phyloP scores from a whole-genome alignment of 2,888 invertebrate genomes.

The Acrobeloides nanus region DNA sequence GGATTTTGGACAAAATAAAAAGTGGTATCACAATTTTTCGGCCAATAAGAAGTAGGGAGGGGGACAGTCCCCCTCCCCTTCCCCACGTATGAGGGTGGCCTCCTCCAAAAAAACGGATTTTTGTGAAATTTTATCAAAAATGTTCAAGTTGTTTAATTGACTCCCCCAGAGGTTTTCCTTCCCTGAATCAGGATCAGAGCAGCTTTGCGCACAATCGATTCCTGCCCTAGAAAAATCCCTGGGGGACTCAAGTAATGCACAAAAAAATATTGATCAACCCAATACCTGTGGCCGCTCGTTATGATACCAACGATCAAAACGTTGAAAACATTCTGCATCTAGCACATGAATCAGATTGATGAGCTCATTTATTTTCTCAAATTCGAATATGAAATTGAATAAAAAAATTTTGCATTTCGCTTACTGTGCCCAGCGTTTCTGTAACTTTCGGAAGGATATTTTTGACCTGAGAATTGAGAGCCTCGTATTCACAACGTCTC shows the following conservation, averaged over 20 bases:
- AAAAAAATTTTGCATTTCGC: conserved; percentile 3
- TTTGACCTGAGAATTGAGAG: conserved; percentile 43
- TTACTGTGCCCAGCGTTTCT: conserved; percentile 26
- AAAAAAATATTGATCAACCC: neutral
- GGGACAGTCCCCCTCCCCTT: too few species aligned
- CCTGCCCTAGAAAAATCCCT: too few species aligned
- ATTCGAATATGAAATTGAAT: neutral
- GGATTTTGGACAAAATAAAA: too few species aligned
- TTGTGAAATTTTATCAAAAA: too few species aligned
- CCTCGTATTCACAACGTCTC: conserved; percentile 36
- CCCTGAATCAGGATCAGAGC: too few species aligned
- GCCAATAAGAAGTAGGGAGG: too few species aligned
- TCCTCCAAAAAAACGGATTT: too few species aligned
- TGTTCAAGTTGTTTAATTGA: too few species aligned
- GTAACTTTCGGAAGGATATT: conserved; percentile 37
- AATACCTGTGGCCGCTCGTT: conserved; percentile 15
- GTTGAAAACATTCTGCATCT: conserved; percentile 11
- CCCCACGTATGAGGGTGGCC: too few species aligned
- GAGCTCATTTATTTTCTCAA: conserved; percentile 13
- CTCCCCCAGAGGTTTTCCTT: too few species aligned
- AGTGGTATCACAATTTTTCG: too few species aligned
- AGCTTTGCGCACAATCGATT: too few species aligned
- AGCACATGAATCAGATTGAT: conserved; percentile 15
- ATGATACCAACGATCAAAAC: conserved; percentile 12
- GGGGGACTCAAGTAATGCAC: neutral